Evolutionary conservation across 2,888 invertebrate species (phyloP).

Genomic region (Glaucopsyche alexis): DNA sequence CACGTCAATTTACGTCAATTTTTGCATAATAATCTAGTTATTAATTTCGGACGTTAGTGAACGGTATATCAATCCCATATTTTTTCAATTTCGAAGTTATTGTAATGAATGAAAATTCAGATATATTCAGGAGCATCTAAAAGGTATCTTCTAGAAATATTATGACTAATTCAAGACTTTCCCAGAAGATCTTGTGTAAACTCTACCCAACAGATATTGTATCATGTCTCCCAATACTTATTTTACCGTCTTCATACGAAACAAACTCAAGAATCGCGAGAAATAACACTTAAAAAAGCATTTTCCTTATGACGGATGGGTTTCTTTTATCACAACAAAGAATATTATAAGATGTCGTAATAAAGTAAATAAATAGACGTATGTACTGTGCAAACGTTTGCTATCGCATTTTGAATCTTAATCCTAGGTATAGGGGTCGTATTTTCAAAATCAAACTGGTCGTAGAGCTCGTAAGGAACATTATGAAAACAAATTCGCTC

Average conservation of each 20-base stretch:
- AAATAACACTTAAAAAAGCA: conserved; percentile 50
- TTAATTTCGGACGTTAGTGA: too few relatives aligned
- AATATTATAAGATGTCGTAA: conserved; percentile 78
- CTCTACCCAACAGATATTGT: background rate
- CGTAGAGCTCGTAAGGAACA: conserved; percentile 67
- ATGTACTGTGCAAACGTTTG: conserved; percentile 54
- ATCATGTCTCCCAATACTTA: background rate
- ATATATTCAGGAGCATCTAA: too few relatives aligned
- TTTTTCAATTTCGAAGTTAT: too few relatives aligned
- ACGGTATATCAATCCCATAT: too few relatives aligned
- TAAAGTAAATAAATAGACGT: conserved; percentile 75
- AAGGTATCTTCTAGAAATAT: background rate
- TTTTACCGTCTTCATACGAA: background rate
- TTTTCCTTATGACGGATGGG: conserved; percentile 60
- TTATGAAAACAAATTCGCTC: conserved; percentile 79
- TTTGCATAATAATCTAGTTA: too few relatives aligned
- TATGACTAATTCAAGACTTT: background rate
- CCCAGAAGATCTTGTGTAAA: background rate
- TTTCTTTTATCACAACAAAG: conserved; percentile 69
- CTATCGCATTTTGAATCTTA: conserved; percentile 49
- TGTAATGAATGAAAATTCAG: too few relatives aligned
- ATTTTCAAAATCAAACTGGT: conserved; percentile 54
- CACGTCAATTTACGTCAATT: too few relatives aligned
- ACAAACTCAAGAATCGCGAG: conserved; percentile 14
- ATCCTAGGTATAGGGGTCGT: conserved; percentile 44